Conservation (phyloP, 2,888 invertebrate species). For the Yponomeuta cagnagella region DNA sequence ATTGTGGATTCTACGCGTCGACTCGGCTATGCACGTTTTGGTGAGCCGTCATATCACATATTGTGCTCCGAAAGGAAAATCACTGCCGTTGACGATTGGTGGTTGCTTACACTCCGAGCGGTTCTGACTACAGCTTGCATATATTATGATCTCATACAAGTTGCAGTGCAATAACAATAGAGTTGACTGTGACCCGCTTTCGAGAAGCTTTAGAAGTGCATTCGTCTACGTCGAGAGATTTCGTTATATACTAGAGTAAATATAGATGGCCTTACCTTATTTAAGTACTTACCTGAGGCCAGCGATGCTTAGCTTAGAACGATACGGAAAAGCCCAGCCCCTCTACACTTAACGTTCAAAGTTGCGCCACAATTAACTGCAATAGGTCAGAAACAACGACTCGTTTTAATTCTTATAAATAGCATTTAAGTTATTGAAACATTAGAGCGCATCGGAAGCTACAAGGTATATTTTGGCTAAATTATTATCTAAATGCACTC, state of each 20-base stretch:
- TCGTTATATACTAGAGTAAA: not conserved
- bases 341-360: too few relatives aligned
- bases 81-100: not conserved
- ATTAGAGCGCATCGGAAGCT: too few relatives aligned
- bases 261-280: not conserved
- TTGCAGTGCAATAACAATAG: not conserved
- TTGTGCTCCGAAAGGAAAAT: not conserved
- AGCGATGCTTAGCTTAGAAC: too few relatives aligned
- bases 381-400: too few relatives aligned
- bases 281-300: not conserved
- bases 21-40: not conserved
- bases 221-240: not conserved
- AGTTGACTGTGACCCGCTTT: constrained; percentile 13
- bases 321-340: too few relatives aligned
- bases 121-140: not conserved
- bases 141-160: not conserved
- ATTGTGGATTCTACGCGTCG: constrained; percentile 1
- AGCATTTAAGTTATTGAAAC: too few relatives aligned
- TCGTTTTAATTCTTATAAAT: too few relatives aligned
- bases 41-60: not conserved
- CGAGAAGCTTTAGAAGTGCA: constrained; percentile 16
- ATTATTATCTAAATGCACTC: too few relatives aligned
- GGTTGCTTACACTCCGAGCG: not conserved
- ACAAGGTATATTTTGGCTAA: too few relatives aligned
- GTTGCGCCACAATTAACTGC: too few relatives aligned